Percentiles rank a stretch among this genome's conserved stretches.
Conservation (phyloP, 2,888 invertebrate genomes). For the Lasioglossum figueresi region DNA sequence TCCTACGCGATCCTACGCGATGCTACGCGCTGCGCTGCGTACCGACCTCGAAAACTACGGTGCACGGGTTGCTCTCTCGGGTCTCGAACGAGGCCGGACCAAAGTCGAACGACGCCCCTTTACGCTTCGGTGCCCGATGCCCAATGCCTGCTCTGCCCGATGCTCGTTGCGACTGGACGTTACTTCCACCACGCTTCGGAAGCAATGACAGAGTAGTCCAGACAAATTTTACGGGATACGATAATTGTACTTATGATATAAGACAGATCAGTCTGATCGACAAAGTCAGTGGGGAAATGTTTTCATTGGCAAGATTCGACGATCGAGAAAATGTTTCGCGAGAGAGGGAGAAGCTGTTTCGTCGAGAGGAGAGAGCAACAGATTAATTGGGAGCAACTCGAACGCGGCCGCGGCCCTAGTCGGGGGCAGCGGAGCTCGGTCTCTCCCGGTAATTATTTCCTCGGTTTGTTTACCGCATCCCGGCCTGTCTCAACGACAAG, state of each 20-base stretch:
- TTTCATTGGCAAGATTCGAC: neutral
- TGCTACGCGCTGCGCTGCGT: slow-evolving; percentile 45
- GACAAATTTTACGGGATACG: neutral
- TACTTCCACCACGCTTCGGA: too few relatives aligned
- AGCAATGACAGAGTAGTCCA: too few relatives aligned
- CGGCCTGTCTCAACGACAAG: neutral
- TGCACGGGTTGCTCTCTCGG: slow-evolving; percentile 45
- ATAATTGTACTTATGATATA: too few relatives aligned
- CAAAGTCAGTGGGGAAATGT: neutral
- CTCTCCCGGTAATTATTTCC: neutral
- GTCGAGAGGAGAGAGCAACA: slow-evolving; percentile 22
- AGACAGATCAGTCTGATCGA: neutral
- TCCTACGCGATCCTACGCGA: neutral
- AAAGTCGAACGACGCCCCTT: slow-evolving; percentile 57
- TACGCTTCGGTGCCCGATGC: neutral
- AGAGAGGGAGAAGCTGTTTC: neutral
- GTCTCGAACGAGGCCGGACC: slow-evolving; percentile 53
- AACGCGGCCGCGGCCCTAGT: neutral
- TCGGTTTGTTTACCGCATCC: slow-evolving; percentile 1
- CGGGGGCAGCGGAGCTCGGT: neutral
- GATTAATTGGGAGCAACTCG: slow-evolving; percentile 26
- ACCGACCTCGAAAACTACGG: slow-evolving; percentile 73
- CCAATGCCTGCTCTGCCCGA: neutral
- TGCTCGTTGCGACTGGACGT: neutral
- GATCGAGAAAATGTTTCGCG: neutral